phyloP scores from a whole-genome alignment of 2,797 vertebrate species.

The Echeneis naucrates region DNA sequence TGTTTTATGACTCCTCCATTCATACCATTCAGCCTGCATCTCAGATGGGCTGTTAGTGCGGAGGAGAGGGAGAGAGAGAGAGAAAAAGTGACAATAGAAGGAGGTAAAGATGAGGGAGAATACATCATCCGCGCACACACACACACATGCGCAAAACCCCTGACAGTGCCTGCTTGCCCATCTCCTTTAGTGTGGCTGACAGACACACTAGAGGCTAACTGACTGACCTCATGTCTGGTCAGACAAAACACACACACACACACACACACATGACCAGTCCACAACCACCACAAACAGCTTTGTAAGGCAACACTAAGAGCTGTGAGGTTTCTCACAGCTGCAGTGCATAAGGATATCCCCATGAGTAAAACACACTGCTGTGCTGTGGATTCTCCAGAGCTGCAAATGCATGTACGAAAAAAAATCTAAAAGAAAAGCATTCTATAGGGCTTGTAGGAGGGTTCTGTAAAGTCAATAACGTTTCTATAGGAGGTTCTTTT shows the following conservation, averaged over 20 bases:
- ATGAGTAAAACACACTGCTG: slow-evolving; percentile 29
- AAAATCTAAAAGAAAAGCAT: slow-evolving; percentile 16
- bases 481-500: slow-evolving; percentile 15
- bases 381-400: slow-evolving; percentile 19
- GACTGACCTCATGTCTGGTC: slow-evolving; percentile 65
- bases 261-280: slow-evolving; percentile 26
- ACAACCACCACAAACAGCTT: slow-evolving; percentile 54
- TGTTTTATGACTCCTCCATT: slow-evolving; percentile 57
- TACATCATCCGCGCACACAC: slow-evolving; percentile 1
- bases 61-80: no score
- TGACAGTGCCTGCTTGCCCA: slow-evolving; percentile 25
- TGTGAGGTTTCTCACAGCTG: slow-evolving; percentile 29
- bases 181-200: slow-evolving; percentile 27
- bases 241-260: slow-evolving; percentile 55
- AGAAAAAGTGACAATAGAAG: not conserved
- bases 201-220: slow-evolving; percentile 64
- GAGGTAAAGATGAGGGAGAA: slow-evolving; percentile 17
- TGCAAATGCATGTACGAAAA: slow-evolving; percentile 18
- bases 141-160: slow-evolving; percentile 5
- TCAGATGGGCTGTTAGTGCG: slow-evolving; percentile 48
- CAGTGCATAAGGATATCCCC: slow-evolving; percentile 16
- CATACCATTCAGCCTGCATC: slow-evolving; percentile 30
- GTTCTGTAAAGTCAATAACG: slow-evolving; percentile 15
- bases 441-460: slow-evolving; percentile 17
- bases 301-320: slow-evolving; percentile 32